phyloP scores from a whole-genome alignment of 2,888 invertebrate species.

The Eupeodes luniger region DNA sequence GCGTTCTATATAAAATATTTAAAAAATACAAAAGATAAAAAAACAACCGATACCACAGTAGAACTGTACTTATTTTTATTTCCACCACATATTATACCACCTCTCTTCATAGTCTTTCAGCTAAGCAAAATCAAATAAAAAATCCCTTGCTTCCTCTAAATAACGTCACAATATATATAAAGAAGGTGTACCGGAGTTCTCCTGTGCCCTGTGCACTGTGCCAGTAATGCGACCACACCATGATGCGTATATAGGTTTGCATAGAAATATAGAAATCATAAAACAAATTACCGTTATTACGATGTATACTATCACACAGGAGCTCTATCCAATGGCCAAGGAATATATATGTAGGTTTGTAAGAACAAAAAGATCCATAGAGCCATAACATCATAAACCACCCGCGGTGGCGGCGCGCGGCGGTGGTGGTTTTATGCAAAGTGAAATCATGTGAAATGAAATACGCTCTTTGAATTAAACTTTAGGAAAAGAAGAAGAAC shows the following conservation, averaged over 20 bases:
- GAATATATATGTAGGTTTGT: no score
- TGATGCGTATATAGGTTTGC: constrained; percentile 39
- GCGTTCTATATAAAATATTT: constrained; percentile 52
- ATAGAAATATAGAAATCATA: constrained; percentile 57
- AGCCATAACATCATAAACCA: constrained; percentile 44
- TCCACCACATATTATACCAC: background rate
- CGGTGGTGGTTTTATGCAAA: constrained; percentile 66
- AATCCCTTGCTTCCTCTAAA: constrained; percentile 4
- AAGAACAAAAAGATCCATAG: constrained; percentile 21
- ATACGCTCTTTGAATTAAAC: constrained; percentile 65
- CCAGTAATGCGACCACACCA: constrained; percentile 22
- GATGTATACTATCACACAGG: constrained; percentile 32
- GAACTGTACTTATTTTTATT: constrained; percentile 59
- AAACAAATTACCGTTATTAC: constrained; percentile 72
- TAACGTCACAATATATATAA: constrained; percentile 2
- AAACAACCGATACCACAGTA: constrained; percentile 36
- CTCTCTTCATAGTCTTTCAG: background rate
- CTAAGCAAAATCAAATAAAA: background rate
- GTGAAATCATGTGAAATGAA: constrained; percentile 74
- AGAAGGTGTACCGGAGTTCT: background rate
- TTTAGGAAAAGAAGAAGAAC: constrained; percentile 39
- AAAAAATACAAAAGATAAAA: constrained; percentile 46
- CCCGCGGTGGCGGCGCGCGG: constrained; percentile 27
- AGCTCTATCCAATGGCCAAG: constrained; percentile 48
- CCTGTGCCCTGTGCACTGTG: background rate